These are phyloP conservation scores for Odontocolon sp. DNA, from an alignment of 2,888 invertebrate species.

Conservation along the genomic window DNA sequence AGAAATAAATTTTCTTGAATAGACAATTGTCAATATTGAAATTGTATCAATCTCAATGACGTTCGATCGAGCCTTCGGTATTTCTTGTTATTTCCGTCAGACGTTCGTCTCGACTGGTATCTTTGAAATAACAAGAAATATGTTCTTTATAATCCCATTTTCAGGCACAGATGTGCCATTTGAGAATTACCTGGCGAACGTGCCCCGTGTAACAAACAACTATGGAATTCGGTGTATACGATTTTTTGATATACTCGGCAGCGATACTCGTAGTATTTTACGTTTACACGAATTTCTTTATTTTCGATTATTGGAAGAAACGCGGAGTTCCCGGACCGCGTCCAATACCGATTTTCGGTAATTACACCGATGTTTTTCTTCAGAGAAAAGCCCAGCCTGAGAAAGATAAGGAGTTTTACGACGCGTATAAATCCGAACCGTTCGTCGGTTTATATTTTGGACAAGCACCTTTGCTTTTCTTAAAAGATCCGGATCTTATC, in stretches of 20 bases:
- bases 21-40: too few relatives aligned
- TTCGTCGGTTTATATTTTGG: conserved; percentile 79
- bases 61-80: too few relatives aligned
- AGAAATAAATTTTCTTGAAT: too few relatives aligned
- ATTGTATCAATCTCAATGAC: too few relatives aligned
- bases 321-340: conserved; percentile 75
- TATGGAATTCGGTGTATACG: conserved; percentile 17
- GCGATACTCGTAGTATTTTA: conserved; percentile 28
- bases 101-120: too few relatives aligned
- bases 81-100: too few relatives aligned
- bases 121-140: too few relatives aligned
- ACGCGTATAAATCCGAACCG: conserved; percentile 44
- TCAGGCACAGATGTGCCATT: too few relatives aligned
- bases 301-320: conserved; percentile 57
- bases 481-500: conserved; percentile 77
- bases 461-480: conserved; percentile 76
- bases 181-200: too few relatives aligned
- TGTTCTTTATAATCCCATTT: too few relatives aligned
- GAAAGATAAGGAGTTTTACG: conserved; percentile 52
- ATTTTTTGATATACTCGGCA: conserved; percentile 3
- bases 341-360: conserved; percentile 75
- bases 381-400: conserved; percentile 23
- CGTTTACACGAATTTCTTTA: conserved; percentile 26
- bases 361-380: conserved; percentile 68
- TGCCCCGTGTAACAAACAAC: background rate